phyloP scores from a whole-genome alignment of 2,888 invertebrate species.

The Euplagia quadripunctaria region DNA sequence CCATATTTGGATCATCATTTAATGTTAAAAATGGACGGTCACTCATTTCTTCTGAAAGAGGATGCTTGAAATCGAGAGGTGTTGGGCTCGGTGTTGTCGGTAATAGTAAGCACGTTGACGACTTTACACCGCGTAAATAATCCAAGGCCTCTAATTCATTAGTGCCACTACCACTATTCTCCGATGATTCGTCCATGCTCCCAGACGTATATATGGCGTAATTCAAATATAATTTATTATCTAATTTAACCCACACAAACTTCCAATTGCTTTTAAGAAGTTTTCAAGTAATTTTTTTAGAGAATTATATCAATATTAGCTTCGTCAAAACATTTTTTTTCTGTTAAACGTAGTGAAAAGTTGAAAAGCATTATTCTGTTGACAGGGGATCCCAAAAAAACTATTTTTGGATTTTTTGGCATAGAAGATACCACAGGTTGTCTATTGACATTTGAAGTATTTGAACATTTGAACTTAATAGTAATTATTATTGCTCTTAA shows the following conservation, averaged over 20 bases:
- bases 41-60: conserved; percentile 85
- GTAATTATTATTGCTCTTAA: no score
- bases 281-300: neutral
- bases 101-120: conserved; percentile 89
- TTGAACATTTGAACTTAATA: no score
- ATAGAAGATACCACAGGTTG: no score
- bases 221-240: neutral
- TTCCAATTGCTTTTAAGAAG: no score
- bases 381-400: neutral
- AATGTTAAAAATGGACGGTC: conserved; percentile 80
- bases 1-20: conserved; percentile 70
- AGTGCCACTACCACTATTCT: conserved; percentile 65
- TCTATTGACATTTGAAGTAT: no score
- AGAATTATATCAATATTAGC: neutral
- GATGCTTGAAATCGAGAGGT: conserved; percentile 87
- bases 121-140: conserved; percentile 88
- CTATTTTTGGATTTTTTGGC: neutral
- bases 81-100: conserved; percentile 88
- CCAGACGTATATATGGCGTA: conserved; percentile 6
- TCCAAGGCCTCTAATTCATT: conserved; percentile 75
- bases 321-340: neutral
- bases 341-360: neutral
- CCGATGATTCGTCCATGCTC: conserved; percentile 75
- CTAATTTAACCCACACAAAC: neutral
- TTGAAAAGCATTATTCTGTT: neutral